Evolutionary conservation across 2,888 invertebrate species (phyloP).

Genomic region (Leptinotarsa tumamoca): DNA sequence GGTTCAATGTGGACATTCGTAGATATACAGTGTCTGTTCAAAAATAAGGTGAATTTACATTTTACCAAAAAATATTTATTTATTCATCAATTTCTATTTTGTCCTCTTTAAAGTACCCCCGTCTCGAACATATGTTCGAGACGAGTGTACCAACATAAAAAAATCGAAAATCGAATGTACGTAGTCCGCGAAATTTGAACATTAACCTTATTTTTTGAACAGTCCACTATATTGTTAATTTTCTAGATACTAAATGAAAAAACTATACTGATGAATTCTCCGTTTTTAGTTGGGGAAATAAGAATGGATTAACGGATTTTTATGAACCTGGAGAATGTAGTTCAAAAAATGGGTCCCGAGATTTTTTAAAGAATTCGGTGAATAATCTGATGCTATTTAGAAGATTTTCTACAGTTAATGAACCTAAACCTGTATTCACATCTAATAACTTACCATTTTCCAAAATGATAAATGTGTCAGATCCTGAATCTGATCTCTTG

Average conservation of each 20-base stretch:
- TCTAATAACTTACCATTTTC: conserved; percentile 40
- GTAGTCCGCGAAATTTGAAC: too few relatives aligned
- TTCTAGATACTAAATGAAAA: neutral
- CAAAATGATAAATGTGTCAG: conserved; percentile 12
- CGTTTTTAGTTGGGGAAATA: conserved; percentile 30
- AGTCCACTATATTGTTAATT: neutral
- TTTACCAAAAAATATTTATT: too few relatives aligned
- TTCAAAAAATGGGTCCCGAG: conserved; percentile 23
- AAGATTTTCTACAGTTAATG: conserved; percentile 23
- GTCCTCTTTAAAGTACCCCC: too few relatives aligned
- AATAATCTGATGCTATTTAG: conserved; percentile 34
- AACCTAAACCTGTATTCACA: conserved; percentile 32
- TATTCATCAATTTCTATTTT: too few relatives aligned
- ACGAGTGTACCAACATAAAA: neutral
- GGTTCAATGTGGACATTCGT: too few relatives aligned
- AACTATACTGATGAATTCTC: conserved; percentile 4
- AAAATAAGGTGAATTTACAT: too few relatives aligned
- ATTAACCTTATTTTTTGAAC: too few relatives aligned
- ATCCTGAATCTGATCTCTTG: conserved; percentile 24
- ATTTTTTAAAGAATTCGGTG: conserved; percentile 28
- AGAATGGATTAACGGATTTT: conserved; percentile 17
- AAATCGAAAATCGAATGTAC: neutral
- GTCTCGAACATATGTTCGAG: too few relatives aligned
- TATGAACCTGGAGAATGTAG: conserved; percentile 34
- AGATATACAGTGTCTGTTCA: too few relatives aligned